Evolutionary conservation across 2,113 vertebrate species (phyloP), one percentile per base, ranked within the genome.

Genomic region (Penelope pileata): DNA sequence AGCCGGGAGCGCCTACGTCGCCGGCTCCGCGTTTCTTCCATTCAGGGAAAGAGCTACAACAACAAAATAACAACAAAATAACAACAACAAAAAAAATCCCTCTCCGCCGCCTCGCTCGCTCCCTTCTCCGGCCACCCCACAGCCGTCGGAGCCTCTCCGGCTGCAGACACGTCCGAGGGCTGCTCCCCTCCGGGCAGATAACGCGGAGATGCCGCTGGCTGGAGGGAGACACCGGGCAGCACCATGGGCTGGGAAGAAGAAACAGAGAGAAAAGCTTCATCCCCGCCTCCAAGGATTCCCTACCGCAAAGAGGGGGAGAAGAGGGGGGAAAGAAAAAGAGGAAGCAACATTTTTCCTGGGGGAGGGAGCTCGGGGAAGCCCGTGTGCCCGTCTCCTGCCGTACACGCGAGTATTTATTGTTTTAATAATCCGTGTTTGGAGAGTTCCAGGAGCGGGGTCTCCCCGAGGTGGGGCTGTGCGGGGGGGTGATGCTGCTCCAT

Each of bases 341-440:
- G 84, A 74, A 94, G n/a, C 2, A 15, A 30, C 91, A 50, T 24
- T 83, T 81, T 63, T 48, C 0, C 74, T 29, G 83, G 89, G 96
- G 91, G 94, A 75, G 91, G 94, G 91, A 93, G 34, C 59, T 83
- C 43, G 2, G 91, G 93, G 63, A 24, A 83, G 60, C 77, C 47
- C 29, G 30, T 56, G 78, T 38, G 83, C 26, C 75, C 40, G 76
- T 77, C 80, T 91, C 91, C 81, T 67, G 76, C 95, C 34, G 15
- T 38, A 63, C 47, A 36, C 60, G 96, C 93, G 48, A 67, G 81
- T 88, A 94, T 96, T 96, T 93, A 60, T 93, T 91, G 11, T 67
- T 76, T 56, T 13, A 36, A 48, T 73, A 81, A 86, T 80, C 81
- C 58, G n/a, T 26, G 80, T 86, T 90, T 67, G 26, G 86, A 63